Evolutionary conservation across 2,888 invertebrate genomes (phyloP).

Genomic region (Alcis repandata): DNA sequence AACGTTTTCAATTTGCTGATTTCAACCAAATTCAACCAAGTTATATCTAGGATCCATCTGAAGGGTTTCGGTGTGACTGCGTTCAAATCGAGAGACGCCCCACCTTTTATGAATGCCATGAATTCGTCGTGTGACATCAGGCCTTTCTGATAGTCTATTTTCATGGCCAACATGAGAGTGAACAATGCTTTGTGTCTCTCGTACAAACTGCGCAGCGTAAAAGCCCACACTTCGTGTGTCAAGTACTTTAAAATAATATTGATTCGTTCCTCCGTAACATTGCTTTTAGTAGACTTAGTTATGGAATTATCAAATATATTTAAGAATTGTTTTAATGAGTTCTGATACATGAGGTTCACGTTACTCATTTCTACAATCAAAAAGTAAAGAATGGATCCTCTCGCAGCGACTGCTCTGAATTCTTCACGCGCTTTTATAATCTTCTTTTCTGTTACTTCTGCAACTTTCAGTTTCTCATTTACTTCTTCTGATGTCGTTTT

Average conservation of each 20-base stretch:
- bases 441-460: slow-evolving; percentile 97
- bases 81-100: slow-evolving; percentile 97
- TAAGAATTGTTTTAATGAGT: slow-evolving; percentile 97
- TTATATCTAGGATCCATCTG: slow-evolving; percentile 97
- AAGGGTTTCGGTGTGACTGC: slow-evolving; percentile 97
- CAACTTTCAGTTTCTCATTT: slow-evolving; percentile 96
- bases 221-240: slow-evolving; percentile 97
- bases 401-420: slow-evolving; percentile 96
- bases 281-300: slow-evolving; percentile 94
- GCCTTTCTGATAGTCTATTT: slow-evolving; percentile 95
- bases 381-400: slow-evolving; percentile 98
- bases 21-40: slow-evolving; percentile 98
- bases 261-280: slow-evolving; percentile 94
- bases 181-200: slow-evolving; percentile 97
- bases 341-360: slow-evolving; percentile 98
- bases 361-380: slow-evolving; percentile 99
- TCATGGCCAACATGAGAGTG: slow-evolving; percentile 97
- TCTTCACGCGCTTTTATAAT: slow-evolving; percentile 98
- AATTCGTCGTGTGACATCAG: slow-evolving; percentile 96
- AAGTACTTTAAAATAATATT: slow-evolving; percentile 95
- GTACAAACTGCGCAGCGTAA: slow-evolving; percentile 96
- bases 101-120: slow-evolving; percentile 98
- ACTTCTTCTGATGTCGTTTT: slow-evolving; percentile 97
- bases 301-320: slow-evolving; percentile 97
- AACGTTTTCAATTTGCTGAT: slow-evolving; percentile 95